These are phyloP conservation scores for Ochlodes sylvanus DNA, from an alignment of 2,888 invertebrate species.

Conservation along the genomic window DNA sequence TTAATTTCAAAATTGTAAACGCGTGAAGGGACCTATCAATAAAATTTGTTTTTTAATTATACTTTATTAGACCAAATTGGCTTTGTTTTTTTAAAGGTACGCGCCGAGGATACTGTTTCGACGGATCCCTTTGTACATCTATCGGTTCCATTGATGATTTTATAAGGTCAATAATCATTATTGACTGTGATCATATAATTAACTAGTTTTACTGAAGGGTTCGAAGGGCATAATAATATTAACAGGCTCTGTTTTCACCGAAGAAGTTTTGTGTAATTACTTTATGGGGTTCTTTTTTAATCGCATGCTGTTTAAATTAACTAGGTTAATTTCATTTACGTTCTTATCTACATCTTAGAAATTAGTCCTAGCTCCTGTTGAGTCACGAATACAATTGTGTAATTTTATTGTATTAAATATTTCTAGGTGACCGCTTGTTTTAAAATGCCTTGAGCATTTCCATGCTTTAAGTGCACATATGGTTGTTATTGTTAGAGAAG, in stretches of 20 bases:
- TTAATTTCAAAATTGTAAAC: conserved; percentile 65
- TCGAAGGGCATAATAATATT: conserved; percentile 47
- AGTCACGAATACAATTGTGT: neutral
- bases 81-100: conserved; percentile 72
- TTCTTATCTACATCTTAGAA: neutral
- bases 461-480: no score
- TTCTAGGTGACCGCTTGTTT: no score
- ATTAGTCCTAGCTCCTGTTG: neutral
- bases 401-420: no score
- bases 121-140: conserved; percentile 67
- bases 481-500: no score
- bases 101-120: conserved; percentile 56
- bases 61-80: conserved; percentile 78
- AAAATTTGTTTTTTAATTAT: conserved; percentile 80
- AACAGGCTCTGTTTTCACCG: conserved; percentile 38
- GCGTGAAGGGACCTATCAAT: conserved; percentile 74
- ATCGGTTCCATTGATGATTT: conserved; percentile 82
- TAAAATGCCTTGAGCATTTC: no score
- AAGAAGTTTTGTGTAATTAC: conserved; percentile 28
- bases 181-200: conserved; percentile 78
- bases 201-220: conserved; percentile 71
- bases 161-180: conserved; percentile 82
- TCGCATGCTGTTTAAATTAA: conserved; percentile 11
- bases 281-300: conserved; percentile 9
- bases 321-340: neutral